phyloP scores from a whole-genome alignment of 53 echinoderm and acorn worm genomes.

The Patiria pectinifera region DNA sequence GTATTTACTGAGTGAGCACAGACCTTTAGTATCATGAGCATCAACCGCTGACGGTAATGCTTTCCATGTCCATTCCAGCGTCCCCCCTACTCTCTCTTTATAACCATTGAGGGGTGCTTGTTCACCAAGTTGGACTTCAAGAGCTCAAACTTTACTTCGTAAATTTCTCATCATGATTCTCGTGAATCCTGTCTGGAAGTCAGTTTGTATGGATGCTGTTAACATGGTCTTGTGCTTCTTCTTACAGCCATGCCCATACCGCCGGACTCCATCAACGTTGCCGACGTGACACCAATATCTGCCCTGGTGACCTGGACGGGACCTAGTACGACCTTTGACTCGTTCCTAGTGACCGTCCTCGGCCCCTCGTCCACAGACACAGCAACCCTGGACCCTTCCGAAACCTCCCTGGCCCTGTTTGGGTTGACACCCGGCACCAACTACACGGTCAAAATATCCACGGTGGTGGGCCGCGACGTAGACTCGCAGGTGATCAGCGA shows the following conservation, averaged over 20 bases:
- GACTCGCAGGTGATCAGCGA: not conserved
- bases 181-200: no score
- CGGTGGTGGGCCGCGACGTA: not conserved
- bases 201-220: no score
- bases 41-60: no score
- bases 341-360: not conserved
- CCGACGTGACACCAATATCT: conserved; percentile 10
- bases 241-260: not conserved
- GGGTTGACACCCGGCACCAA: conserved; percentile 18
- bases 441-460: conserved; percentile 30
- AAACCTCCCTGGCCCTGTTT: not conserved
- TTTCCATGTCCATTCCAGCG: no score
- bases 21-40: no score
- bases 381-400: not conserved
- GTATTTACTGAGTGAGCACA: no score
- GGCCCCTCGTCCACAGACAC: not conserved
- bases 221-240: no score
- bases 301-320: conserved; percentile 20
- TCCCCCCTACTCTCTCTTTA: no score
- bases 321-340: conserved; percentile 15
- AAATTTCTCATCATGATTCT: no score
- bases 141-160: no score
- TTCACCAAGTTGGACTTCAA: no score
- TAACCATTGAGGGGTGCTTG: no score
- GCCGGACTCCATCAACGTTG: not conserved